Base-by-base conservation (phyloP, 2,113 vertebrate genomes). In the Hippocampus barbouri region DNA sequence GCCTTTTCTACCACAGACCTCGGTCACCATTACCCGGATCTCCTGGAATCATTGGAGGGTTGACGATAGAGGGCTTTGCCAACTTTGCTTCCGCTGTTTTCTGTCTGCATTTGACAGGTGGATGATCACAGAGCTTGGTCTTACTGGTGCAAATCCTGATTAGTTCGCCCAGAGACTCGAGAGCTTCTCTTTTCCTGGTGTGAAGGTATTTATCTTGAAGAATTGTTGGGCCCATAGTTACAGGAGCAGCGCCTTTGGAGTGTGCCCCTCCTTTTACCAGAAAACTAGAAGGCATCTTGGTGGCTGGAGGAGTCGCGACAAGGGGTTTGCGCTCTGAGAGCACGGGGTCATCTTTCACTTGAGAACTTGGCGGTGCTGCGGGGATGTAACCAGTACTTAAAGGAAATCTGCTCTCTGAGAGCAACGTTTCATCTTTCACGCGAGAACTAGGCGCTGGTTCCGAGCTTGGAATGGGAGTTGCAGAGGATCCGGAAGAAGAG, bases 131-230 rank as follows among this genome's bases (percentile, higher is more conserved):
- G 0, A 23, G 11, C 3, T 59, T 16, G 40, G 56, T 14, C 4
- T 51, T 30, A 68, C 3, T 15, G 8, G 45, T 47, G 25, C 9
- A 30, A 51, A 11, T 15, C 41, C 34, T 34, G 40, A 40, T 12
- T 7, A 69, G 51, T 23, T 60, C 9, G 30, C 76, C 61, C 18
- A 49, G 8, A 70, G 61, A 63, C 45, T n/a, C 8, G 15, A 38
- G 72, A 30, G 66, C 34, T 65, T 34, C 12, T 25, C 69, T 71
- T 72, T 79, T 78, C 38, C 34, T 72, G 34, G n/a, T 15, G 45
- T 10, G 43, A 54, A 2, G 25, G 34, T 2, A 20, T 53, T 54
- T 5, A 21, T 73, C 38, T 49, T 70, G 65, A 75, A 12, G 45
- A 12, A 18, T 21, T 53, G 30, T 4, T 53, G 41, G 62, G 66